These are phyloP conservation scores for Acromyrmex heyeri DNA, from an alignment of 1,140 invertebrate species.

Conservation along the genomic window DNA sequence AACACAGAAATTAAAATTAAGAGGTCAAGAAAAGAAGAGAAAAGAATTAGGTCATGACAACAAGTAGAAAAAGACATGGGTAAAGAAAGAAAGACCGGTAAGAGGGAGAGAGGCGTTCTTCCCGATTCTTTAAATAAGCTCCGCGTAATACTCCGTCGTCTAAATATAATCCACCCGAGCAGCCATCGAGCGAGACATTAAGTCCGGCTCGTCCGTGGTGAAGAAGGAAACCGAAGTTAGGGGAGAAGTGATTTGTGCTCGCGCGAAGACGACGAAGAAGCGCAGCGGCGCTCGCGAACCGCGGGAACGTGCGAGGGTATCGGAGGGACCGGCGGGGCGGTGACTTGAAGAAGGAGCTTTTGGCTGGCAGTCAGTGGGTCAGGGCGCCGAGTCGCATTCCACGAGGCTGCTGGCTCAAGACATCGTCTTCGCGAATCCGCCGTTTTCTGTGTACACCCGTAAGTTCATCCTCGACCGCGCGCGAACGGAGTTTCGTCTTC, in stretches of 20 bases:
- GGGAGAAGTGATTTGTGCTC: constrained; percentile 73
- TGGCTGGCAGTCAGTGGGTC: constrained; percentile 85
- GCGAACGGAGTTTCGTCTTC: background rate
- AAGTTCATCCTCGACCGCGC: constrained; percentile 20
- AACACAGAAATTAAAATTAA: background rate
- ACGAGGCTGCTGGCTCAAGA: constrained; percentile 73
- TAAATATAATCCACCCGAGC: constrained; percentile 81
- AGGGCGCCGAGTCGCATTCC: constrained; percentile 84
- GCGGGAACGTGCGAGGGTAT: background rate
- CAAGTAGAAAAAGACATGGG: background rate
- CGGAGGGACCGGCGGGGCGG: constrained; percentile 25
- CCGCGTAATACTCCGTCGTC: constrained; percentile 82
- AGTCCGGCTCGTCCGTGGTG: constrained; percentile 59
- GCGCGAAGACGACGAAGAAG: constrained; percentile 63
- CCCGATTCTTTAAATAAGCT: constrained; percentile 85
- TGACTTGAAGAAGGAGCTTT: constrained; percentile 79
- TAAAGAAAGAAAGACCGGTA: constrained; percentile 12
- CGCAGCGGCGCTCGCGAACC: constrained; percentile 29
- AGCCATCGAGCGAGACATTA: constrained; percentile 56
- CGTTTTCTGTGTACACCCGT: constrained; percentile 33
- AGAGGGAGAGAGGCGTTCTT: constrained; percentile 72
- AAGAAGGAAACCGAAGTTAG: constrained; percentile 66
- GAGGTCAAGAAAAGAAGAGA: background rate
- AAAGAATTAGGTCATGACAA: constrained; percentile 42
- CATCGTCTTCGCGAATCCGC: constrained; percentile 57